These are phyloP conservation scores for Gymnocheta viridis DNA, from an alignment of 2,888 invertebrate species.

Conservation along the genomic window DNA sequence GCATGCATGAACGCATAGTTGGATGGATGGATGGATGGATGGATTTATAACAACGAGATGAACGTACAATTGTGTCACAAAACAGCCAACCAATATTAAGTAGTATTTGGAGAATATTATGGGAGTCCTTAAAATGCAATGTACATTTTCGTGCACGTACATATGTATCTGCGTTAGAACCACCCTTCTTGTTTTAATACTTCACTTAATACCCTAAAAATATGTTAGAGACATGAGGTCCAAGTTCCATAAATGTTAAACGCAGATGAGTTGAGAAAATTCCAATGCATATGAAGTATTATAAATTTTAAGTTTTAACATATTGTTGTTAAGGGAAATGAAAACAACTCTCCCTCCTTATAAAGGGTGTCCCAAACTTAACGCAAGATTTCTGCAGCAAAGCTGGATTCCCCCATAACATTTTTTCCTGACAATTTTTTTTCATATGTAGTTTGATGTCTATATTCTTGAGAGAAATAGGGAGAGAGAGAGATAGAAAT, in stretches of 20 bases:
- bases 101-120: slow-evolving; percentile 39
- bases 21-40: slow-evolving; percentile 44
- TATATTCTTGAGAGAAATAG: too few species aligned
- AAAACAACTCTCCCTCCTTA: background rate
- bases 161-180: background rate
- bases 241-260: slow-evolving; percentile 10
- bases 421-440: too few species aligned
- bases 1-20: slow-evolving; percentile 48
- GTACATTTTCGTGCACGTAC: slow-evolving; percentile 40
- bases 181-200: slow-evolving; percentile 46
- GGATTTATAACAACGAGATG: slow-evolving; percentile 49
- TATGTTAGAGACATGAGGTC: slow-evolving; percentile 4
- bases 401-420: too few species aligned
- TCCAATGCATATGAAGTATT: slow-evolving; percentile 62
- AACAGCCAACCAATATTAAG: slow-evolving; percentile 35
- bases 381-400: too few species aligned
- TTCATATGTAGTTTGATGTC: too few species aligned
- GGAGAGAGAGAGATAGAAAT: too few species aligned
- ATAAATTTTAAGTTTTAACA: slow-evolving; percentile 49
- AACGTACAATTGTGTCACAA: slow-evolving; percentile 50
- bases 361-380: too few species aligned
- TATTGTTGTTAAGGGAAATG: slow-evolving; percentile 27
- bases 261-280: slow-evolving; percentile 48
- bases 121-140: slow-evolving; percentile 54
- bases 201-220: slow-evolving; percentile 27